A percentile compares a stretch with the other conserved stretches of the same genome.
Conservation (phyloP, 2,888 invertebrate genomes). For the Spatulosminthurus flaviceps region DNA sequence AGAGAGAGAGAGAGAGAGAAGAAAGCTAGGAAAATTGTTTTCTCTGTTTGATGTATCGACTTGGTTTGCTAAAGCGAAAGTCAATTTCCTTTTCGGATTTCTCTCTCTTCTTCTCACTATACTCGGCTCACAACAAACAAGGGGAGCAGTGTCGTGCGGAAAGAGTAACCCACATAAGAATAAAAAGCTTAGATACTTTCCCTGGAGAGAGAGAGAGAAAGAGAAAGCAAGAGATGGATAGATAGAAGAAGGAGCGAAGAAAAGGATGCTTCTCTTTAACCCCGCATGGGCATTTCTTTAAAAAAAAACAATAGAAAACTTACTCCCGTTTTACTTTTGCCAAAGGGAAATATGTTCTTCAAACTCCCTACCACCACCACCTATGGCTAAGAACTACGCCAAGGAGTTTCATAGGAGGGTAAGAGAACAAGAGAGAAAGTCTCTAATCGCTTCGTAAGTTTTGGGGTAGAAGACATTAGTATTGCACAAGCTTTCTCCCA, state of each 20-base stretch:
- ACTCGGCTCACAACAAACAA: not conserved
- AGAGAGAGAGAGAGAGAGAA: slow-evolving; percentile 19
- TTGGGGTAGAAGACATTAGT: too few species aligned
- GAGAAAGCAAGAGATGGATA: not conserved
- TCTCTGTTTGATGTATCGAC: slow-evolving; percentile 39
- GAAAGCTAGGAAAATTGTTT: slow-evolving; percentile 39
- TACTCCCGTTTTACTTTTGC: too few species aligned
- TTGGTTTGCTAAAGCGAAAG: slow-evolving; percentile 33
- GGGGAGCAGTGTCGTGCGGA: not conserved
- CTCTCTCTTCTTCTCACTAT: slow-evolving; percentile 14
- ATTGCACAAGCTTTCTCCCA: too few species aligned
- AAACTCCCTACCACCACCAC: too few species aligned
- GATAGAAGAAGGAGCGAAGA: not conserved
- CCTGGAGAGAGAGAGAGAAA: slow-evolving; percentile 5
- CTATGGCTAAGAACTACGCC: too few species aligned
- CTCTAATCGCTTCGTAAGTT: too few species aligned
- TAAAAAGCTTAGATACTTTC: too few species aligned
- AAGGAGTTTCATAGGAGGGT: too few species aligned
- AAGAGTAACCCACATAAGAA: not conserved
- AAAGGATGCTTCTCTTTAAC: not conserved
- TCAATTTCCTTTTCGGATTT: slow-evolving; percentile 20
- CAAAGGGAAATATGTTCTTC: too few species aligned
- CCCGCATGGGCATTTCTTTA: too few species aligned
- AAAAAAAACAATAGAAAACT: too few species aligned
- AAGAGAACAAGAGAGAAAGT: too few species aligned